Evolutionary conservation across 2,888 invertebrate genomes (phyloP).

Genomic region (Diarsia mendica): DNA sequence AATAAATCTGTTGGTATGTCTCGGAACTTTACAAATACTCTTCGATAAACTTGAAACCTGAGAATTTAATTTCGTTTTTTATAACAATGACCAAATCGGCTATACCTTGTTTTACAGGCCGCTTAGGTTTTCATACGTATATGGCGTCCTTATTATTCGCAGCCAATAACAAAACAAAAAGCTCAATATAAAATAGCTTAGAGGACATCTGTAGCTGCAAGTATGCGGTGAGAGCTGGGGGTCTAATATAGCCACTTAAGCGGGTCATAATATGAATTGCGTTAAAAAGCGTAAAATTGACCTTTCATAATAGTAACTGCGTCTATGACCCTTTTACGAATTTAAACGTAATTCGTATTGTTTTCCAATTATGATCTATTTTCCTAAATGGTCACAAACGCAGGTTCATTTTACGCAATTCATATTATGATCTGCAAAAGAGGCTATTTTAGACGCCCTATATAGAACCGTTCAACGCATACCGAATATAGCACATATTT

Average conservation of each 20-base stretch:
- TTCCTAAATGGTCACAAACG: too few relatives aligned
- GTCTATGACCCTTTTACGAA: too few relatives aligned
- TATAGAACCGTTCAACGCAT: not conserved
- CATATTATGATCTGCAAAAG: too few relatives aligned
- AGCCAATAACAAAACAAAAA: slow-evolving; percentile 2
- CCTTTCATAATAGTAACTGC: too few relatives aligned
- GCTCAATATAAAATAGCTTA: not conserved
- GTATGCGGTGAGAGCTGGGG: not conserved
- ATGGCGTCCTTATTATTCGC: not conserved
- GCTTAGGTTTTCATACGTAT: not conserved
- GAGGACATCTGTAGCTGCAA: not conserved
- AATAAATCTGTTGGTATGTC: slow-evolving; percentile 68
- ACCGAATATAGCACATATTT: not conserved
- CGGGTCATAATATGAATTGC: too few relatives aligned
- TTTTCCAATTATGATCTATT: too few relatives aligned
- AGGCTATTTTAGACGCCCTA: not conserved
- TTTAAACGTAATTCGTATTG: too few relatives aligned
- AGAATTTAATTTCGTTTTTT: not conserved
- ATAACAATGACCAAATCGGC: not conserved
- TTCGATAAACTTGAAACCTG: not conserved
- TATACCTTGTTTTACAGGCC: not conserved
- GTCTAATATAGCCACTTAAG: too few relatives aligned
- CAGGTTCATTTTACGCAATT: too few relatives aligned
- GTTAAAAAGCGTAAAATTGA: too few relatives aligned
- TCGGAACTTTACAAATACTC: slow-evolving; percentile 4